A percentile compares a stretch with the other conserved stretches of the same genome.
Conservation (phyloP, 2,888 invertebrate species). For the Caenorhabditis sinica region DNA sequence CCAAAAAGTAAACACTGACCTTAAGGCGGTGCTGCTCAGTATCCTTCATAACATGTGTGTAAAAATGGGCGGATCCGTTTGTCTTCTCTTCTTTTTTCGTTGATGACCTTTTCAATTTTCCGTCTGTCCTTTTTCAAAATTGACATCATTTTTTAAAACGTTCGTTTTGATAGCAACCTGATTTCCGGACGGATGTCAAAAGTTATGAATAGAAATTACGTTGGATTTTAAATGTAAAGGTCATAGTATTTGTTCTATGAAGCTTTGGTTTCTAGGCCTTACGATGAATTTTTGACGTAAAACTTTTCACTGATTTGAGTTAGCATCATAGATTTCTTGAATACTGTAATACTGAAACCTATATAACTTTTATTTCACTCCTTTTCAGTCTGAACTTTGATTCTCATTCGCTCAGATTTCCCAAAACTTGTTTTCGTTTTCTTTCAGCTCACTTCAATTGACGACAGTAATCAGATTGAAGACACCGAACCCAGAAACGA, state of each 20-base stretch:
- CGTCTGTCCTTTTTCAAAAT: neutral
- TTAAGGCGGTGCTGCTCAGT: too few relatives aligned
- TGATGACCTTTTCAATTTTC: neutral
- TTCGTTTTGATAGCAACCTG: neutral
- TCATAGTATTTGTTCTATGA: neutral
- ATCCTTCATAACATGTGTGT: too few relatives aligned
- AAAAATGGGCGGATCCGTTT: neutral
- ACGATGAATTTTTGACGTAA: too few relatives aligned
- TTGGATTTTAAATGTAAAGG: neutral
- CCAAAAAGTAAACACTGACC: too few relatives aligned
- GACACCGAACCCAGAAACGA: constrained; percentile 25
- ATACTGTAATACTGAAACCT: neutral
- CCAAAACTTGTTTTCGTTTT: constrained; percentile 40
- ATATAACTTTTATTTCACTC: neutral
- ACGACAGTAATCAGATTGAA: constrained; percentile 57
- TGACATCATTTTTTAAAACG: neutral
- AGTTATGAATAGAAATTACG: neutral
- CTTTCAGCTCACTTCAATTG: constrained; percentile 47
- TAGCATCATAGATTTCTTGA: neutral
- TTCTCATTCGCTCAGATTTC: neutral
- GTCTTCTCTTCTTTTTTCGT: neutral
- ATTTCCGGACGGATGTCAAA: neutral
- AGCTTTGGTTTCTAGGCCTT: too few relatives aligned
- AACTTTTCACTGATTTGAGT: neutral
- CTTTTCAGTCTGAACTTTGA: neutral